Conservation (phyloP, 2,113 vertebrate species). For the Ammodytes marinus region DNA sequence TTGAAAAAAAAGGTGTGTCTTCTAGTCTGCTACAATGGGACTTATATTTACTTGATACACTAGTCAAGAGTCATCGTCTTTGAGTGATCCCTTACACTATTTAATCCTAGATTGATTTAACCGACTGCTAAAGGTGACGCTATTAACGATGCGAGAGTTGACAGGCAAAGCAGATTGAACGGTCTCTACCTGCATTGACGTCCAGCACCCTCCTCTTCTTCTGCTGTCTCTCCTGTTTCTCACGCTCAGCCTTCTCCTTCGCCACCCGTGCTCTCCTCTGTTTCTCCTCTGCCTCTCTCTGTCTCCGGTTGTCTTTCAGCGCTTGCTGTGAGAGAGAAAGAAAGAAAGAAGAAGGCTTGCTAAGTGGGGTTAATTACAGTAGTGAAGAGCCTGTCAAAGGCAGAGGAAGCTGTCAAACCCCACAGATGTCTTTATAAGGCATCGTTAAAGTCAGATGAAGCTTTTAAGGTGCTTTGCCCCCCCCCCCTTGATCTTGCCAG, state of each 20-base stretch:
- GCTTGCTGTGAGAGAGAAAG: slow-evolving; percentile 87
- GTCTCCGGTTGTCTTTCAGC: slow-evolving; percentile 91
- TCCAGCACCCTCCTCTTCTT: slow-evolving; percentile 94
- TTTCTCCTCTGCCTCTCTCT: slow-evolving; percentile 93
- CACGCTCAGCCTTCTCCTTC: slow-evolving; percentile 94
- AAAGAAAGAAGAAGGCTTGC: slow-evolving; percentile 40
- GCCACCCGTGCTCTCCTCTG: slow-evolving; percentile 90
- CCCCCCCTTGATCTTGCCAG: slow-evolving; percentile 1
- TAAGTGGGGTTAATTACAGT: slow-evolving; percentile 75
- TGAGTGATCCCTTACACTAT: slow-evolving; percentile 43
- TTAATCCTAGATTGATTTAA: slow-evolving; percentile 48
- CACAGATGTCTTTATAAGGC: slow-evolving; percentile 55
- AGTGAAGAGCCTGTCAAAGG: slow-evolving; percentile 52
- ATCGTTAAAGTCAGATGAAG: slow-evolving; percentile 53
- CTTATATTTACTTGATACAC: slow-evolving; percentile 26
- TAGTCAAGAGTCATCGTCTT: slow-evolving; percentile 32
- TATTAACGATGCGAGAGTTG: slow-evolving; percentile 38
- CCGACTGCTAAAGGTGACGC: slow-evolving; percentile 30
- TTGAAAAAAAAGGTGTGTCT: slow-evolving; percentile 13
- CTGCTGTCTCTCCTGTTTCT: slow-evolving; percentile 92
- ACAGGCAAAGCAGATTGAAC: slow-evolving; percentile 45
- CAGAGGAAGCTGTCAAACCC: slow-evolving; percentile 59
- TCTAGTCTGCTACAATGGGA: slow-evolving; percentile 1
- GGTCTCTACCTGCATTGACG: slow-evolving; percentile 91
- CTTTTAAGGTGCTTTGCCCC: slow-evolving; percentile 29